phyloP scores from a whole-genome alignment of 1,140 invertebrate species.

The Limonius californicus region DNA sequence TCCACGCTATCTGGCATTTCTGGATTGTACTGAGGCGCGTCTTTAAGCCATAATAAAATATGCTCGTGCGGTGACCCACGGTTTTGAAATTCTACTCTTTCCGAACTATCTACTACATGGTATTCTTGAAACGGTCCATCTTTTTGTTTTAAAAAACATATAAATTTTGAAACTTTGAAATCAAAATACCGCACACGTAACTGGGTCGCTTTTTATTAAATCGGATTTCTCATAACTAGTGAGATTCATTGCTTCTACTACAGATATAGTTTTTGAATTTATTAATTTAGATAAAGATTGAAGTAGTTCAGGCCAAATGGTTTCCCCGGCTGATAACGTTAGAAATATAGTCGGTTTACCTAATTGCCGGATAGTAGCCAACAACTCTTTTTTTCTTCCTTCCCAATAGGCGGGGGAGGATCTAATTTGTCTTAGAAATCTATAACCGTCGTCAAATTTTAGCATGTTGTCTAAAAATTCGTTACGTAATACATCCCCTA shows the following conservation, averaged over 20 bases:
- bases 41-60: conserved; percentile 18
- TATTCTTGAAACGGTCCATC: neutral
- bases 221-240: neutral
- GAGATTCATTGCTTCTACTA: neutral
- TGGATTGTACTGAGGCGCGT: neutral
- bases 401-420: neutral
- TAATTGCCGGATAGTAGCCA: neutral
- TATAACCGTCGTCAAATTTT: neutral
- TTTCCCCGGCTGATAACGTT: neutral
- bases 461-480: neutral
- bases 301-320: neutral
- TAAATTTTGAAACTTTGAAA: neutral
- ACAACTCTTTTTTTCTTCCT: neutral
- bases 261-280: neutral
- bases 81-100: conserved; percentile 18
- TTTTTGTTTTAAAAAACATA: neutral
- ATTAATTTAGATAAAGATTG: neutral
- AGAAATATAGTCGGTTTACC: neutral
- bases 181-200: conserved; percentile 10
- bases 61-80: conserved; percentile 16
- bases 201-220: neutral
- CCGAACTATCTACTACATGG: neutral
- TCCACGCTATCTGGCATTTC: neutral
- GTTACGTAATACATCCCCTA: neutral
- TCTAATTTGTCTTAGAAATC: neutral